Base-by-base conservation (phyloP, 1,140 invertebrate species). In the Macrocentrus cingulum region DNA sequence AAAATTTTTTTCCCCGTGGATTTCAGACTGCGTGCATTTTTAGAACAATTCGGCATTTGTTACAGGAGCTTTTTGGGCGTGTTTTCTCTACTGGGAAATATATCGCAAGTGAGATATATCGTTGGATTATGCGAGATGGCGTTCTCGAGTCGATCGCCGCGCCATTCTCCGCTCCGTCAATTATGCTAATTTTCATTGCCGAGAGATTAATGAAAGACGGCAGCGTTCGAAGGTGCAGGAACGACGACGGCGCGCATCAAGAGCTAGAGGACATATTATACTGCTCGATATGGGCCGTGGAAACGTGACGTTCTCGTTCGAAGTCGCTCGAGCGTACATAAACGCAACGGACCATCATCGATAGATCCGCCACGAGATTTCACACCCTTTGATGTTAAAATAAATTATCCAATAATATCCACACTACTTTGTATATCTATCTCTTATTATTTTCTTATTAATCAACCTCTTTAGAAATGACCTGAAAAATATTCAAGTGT, bases 121-220 rank as follows among this genome's bases (percentile, higher is more conserved):
- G 71, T 57, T 60, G 71, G 72, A 76, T 75, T 77, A 76, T 77
- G 65, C 74, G 69, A 68, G 66, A 77, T 74, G 74, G 73, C 70
- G 73, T 76, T 75, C 76, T 70, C 59, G 67, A 76, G 69, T 72
- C 68, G 71, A 75, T 77, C 74, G 73, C 70, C 66, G 67, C 65
- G 70, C 71, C 70, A 76, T 78, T 77, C 74, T 72, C 66, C 75
- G 73, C 73, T 77, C 72, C 71, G 75, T 77, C 77, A 78, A 79
- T 79, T 78, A 78, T 79, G 76, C 72, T 79, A 79, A 78, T 78
- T 79, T 72, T 72, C 68, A 73, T 77, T 77, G 69, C 71, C 66
- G 59, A 66, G 75, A 79, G 75, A 77, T 76, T 79, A 79, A 79
- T 79, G 74, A 72, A 76, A 77, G 68, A 70, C 69, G 70, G 66